Conservation (phyloP, 2,888 invertebrate genomes). For the Fragum fragum region DNA sequence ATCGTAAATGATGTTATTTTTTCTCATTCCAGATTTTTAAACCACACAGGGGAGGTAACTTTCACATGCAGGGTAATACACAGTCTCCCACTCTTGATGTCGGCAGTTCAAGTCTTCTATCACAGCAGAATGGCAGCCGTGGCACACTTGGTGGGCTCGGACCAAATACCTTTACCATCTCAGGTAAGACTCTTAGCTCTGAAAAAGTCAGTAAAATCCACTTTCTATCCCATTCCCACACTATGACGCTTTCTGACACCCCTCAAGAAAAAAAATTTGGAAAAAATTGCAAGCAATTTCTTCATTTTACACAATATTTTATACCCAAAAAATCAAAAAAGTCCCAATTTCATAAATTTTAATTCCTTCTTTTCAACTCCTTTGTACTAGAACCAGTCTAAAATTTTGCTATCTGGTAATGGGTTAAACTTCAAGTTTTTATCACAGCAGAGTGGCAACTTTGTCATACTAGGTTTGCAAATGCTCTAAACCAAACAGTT, state of each 20-base stretch:
- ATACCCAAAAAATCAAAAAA: no score
- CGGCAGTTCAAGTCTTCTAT: constrained; percentile 87
- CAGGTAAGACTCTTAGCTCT: constrained; percentile 78
- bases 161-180: constrained; percentile 86
- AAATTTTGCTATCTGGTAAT: no score
- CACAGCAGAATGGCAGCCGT: constrained; percentile 86
- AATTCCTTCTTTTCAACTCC: no score
- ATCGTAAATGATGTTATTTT: no score
- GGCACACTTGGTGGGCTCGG: constrained; percentile 87
- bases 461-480: constrained; percentile 87
- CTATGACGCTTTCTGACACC: no score
- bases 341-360: no score
- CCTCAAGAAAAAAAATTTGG: no score
- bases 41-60: constrained; percentile 82
- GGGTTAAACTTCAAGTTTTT: constrained; percentile 88
- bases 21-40: constrained; percentile 79
- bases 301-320: no score
- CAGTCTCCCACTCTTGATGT: constrained; percentile 87
- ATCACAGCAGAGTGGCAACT: constrained; percentile 85
- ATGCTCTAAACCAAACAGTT: constrained; percentile 87
- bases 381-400: no score
- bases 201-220: no score
- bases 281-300: no score
- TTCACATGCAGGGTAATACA: constrained; percentile 88
- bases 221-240: no score